Percentiles rank a stretch among this genome's conserved stretches.
These are phyloP conservation scores for Nothocercus julius DNA, from an alignment of 2,113 vertebrate species.

Conservation along the genomic window DNA sequence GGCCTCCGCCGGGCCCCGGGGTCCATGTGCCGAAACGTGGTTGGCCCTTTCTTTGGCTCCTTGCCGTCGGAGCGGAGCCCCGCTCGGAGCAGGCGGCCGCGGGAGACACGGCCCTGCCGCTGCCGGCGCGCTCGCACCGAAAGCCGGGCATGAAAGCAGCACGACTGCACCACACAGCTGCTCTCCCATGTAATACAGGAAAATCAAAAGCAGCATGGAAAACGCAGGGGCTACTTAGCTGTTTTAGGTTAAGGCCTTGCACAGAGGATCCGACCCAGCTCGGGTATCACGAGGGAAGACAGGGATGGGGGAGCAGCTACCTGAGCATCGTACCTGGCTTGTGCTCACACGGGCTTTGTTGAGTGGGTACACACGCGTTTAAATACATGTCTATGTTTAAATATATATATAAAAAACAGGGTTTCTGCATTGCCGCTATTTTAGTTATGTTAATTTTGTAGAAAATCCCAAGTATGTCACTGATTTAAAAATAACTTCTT, in stretches of 20 bases:
- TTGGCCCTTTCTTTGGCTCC: no score
- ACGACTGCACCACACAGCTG: not conserved
- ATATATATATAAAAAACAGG: not conserved
- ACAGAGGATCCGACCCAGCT: not conserved
- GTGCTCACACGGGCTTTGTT: not conserved
- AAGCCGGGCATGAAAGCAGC: constrained; percentile 39
- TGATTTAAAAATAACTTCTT: rapidly evolving
- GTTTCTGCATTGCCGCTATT: rapidly evolving
- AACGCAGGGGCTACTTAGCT: not conserved
- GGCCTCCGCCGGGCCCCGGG: no score
- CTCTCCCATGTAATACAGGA: constrained; percentile 47
- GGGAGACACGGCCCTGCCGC: not conserved
- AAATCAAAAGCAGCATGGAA: not conserved
- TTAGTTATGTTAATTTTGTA: rapidly evolving
- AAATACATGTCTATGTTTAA: no score
- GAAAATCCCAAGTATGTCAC: rapidly evolving
- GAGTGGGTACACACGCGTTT: not conserved
- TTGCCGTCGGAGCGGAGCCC: no score
- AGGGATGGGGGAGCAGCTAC: not conserved
- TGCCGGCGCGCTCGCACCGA: not conserved
- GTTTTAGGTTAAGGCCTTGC: not conserved
- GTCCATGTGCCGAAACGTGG: no score
- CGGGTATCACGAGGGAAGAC: not conserved
- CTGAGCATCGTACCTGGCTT: not conserved
- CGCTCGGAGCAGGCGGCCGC: not conserved